Evolutionary conservation across 2,113 vertebrate genomes (phyloP).

Genomic region (Phaethornis superciliosus): DNA sequence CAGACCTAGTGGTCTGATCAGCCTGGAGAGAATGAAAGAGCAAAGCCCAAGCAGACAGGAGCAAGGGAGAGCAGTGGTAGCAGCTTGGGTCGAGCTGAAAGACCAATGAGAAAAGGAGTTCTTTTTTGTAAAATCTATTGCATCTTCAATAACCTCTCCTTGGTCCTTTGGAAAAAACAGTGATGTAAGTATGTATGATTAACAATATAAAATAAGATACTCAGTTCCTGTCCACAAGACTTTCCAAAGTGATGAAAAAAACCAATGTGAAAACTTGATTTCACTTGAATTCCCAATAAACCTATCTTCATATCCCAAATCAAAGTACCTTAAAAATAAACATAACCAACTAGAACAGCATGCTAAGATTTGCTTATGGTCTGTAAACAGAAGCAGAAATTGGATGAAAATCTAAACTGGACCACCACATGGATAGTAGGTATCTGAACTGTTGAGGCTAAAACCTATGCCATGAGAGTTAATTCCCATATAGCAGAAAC

Average conservation of each 20-base stretch:
- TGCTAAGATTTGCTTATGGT: background rate
- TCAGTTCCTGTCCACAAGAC: background rate
- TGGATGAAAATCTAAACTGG: background rate
- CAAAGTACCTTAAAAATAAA: background rate
- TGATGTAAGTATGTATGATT: background rate
- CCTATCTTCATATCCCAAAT: background rate
- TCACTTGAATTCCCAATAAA: background rate
- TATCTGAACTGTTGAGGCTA: background rate
- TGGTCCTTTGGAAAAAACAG: background rate
- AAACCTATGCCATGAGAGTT: background rate
- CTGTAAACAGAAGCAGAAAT: background rate
- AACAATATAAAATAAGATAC: background rate
- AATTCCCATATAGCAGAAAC: background rate
- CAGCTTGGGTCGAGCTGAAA: background rate
- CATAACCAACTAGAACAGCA: background rate
- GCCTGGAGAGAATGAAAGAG: background rate
- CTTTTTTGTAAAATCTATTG: background rate
- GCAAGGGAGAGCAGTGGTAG: background rate
- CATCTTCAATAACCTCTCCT: background rate
- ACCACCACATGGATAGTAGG: background rate
- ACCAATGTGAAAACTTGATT: background rate
- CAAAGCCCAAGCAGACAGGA: background rate
- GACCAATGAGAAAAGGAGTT: background rate
- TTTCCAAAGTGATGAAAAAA: background rate
- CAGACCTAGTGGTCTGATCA: background rate